Evolutionary conservation across 1,140 invertebrate species (phyloP).

Genomic region (Dinothrombium tinctorium): DNA sequence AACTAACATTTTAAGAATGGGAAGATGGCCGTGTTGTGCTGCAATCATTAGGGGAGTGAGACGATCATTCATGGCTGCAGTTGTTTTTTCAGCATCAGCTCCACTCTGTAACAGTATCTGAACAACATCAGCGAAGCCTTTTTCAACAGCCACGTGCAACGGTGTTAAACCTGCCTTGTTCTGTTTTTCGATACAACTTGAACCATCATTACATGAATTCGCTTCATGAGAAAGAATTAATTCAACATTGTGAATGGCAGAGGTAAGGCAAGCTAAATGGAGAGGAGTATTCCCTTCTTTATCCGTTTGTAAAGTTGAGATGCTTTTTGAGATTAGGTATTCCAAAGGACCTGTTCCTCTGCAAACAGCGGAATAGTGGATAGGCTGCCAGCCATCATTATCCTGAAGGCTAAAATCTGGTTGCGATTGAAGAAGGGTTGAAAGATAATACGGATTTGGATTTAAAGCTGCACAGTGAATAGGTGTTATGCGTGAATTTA

Average conservation of each 20-base stretch:
- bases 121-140: constrained; percentile 21
- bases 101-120: constrained; percentile 22
- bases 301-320: constrained; percentile 18
- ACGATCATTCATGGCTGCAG: constrained; percentile 23
- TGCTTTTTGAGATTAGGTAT: constrained; percentile 16
- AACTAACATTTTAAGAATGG: constrained; percentile 23
- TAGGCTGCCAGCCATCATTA: constrained; percentile 21
- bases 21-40: constrained; percentile 21
- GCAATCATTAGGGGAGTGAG: constrained; percentile 27
- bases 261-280: constrained; percentile 23
- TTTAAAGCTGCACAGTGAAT: constrained; percentile 30
- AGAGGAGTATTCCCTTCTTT: constrained; percentile 24
- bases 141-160: constrained; percentile 14
- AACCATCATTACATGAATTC: neutral
- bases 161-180: constrained; percentile 15
- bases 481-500: constrained; percentile 25
- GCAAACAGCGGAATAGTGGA: constrained; percentile 30
- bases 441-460: constrained; percentile 26
- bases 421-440: constrained; percentile 20
- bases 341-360: constrained; percentile 19
- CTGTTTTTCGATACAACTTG: neutral
- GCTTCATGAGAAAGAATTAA: constrained; percentile 19
- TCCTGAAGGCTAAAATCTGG: constrained; percentile 26
- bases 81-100: constrained; percentile 23
- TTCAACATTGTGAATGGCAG: constrained; percentile 25